phyloP scores from a whole-genome alignment of 1,140 invertebrate genomes.

The Dolichoris vasculosae region DNA sequence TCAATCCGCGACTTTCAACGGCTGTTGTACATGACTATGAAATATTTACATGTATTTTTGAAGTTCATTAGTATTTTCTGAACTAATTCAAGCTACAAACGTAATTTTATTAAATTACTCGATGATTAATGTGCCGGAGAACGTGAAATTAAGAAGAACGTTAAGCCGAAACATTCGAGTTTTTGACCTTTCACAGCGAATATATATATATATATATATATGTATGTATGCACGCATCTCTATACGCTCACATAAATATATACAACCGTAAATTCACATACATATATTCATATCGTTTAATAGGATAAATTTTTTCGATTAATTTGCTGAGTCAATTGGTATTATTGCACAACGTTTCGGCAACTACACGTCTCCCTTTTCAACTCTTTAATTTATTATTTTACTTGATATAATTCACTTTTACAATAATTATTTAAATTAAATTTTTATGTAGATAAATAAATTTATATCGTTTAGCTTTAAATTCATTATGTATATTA shows the following conservation, averaged over 20 bases:
- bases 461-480: neutral
- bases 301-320: slow-evolving; percentile 11
- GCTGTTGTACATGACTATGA: too few relatives aligned
- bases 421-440: neutral
- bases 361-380: slow-evolving; percentile 11
- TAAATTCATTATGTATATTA: too few relatives aligned
- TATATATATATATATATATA: neutral
- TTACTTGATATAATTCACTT: slow-evolving; percentile 6
- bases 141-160: neutral
- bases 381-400: slow-evolving; percentile 13
- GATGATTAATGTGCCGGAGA: neutral
- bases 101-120: neutral
- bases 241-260: neutral
- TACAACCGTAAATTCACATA: neutral
- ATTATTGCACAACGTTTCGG: slow-evolving; percentile 19
- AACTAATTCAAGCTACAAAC: neutral
- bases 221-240: too few relatives aligned
- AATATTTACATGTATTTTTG: neutral
- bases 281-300: neutral
- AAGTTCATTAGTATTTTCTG: neutral
- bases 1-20: too few relatives aligned
- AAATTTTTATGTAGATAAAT: neutral
- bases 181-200: neutral
- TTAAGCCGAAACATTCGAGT: neutral
- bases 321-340: slow-evolving; percentile 6